Evolutionary conservation across 2,797 vertebrate species (phyloP), one percentile per base, ranked within the genome.

Genomic region (Danio choprae): DNA sequence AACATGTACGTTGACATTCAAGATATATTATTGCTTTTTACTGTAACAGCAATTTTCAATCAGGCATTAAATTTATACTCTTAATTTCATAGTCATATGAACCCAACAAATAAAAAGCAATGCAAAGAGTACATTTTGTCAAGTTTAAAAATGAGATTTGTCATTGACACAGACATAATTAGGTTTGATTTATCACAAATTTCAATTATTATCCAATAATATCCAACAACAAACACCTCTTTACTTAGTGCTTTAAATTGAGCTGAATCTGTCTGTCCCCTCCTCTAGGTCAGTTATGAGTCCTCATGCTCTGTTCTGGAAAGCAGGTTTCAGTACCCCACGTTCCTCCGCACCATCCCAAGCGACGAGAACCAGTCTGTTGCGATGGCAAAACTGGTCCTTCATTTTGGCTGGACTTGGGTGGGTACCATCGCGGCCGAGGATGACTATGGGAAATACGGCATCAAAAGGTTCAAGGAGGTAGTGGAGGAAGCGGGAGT

Each of bases 321-420:
- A 72, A 96, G 92, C 84, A 95, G 95, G 84, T 95, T 95, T 86
- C 95, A 96, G 89, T 97, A 96, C 86, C 95, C 94, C 8, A 94
- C 95, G 20, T 97, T 95, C 84, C 87, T 96, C 43, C 90, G 92
- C 70, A 94, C 92, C 58, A 92, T 96, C 60, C 91, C 94, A 65
- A 96, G 90, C 8, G 95, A 96, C 64, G 77, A 80, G 9, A 88
- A 92, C 82, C 95, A 96, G 83, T 95, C 92, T 0, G 62, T 75
- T 0, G 95, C 93, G 6, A 95, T 96, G 89, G 95, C 95, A n/a
- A 63, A 87, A 29, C 88, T 96, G 62, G 94, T 96, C 80, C 88
- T 93, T 2, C 93, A 91, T 85, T 96, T 97, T 2, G 94, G 94
- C 40, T 97, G 96, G 95, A 94, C 93, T 46, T 98, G 96, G 95